phyloP scores from a whole-genome alignment of 2,797 vertebrate species.

The Artibeus lituratus region DNA sequence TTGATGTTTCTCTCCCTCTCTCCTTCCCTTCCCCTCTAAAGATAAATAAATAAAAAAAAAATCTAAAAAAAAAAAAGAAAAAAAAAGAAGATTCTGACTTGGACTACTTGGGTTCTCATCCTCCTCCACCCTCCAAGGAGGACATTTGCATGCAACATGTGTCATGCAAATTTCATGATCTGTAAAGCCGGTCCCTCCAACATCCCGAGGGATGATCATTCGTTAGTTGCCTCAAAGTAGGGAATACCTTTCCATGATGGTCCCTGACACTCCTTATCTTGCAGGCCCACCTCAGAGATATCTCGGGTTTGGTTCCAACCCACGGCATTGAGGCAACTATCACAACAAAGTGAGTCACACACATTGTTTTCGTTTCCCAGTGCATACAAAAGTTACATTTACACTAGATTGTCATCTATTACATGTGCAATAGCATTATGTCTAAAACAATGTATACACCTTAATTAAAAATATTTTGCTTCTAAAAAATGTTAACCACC shows the following conservation, averaged over 20 bases:
- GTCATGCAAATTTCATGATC: not conserved
- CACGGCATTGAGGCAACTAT: not conserved
- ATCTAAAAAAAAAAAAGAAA: too few species aligned
- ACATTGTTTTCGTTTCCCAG: not conserved
- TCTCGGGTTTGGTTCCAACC: too few species aligned
- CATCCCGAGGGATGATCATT: not conserved
- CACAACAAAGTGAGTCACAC: not conserved
- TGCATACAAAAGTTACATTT: not conserved
- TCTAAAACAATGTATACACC: not conserved
- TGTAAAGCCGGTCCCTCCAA: not conserved
- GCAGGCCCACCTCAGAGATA: not conserved
- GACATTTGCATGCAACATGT: not conserved
- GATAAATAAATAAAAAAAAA: too few species aligned
- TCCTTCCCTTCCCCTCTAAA: too few species aligned
- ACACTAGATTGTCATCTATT: not conserved
- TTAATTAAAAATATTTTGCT: not conserved
- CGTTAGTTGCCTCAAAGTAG: not conserved
- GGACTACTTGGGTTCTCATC: not conserved
- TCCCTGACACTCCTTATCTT: not conserved
- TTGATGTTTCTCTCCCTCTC: too few species aligned
- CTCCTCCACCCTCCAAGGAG: not conserved
- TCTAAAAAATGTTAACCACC: not conserved
- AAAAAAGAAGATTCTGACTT: not conserved
- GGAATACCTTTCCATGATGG: not conserved
- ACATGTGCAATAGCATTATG: not conserved